Conservation (phyloP, 2,888 invertebrate genomes). For the Agrochola circellaris region DNA sequence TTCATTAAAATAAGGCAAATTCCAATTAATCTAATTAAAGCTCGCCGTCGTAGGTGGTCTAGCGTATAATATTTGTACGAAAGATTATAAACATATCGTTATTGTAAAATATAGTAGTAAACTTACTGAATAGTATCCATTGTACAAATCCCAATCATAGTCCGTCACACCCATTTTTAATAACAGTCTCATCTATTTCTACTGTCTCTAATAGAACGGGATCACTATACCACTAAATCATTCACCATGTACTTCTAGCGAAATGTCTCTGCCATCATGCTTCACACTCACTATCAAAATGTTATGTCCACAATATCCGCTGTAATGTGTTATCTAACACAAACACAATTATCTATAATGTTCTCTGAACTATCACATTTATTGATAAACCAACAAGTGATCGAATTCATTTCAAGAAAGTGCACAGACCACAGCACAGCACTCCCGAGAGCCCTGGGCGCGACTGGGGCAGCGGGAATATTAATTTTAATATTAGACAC, state of each 20-base stretch:
- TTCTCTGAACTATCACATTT: conserved; percentile 78
- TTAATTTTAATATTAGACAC: conserved; percentile 90
- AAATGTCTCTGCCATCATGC: conserved; percentile 71
- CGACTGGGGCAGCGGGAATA: conserved; percentile 88
- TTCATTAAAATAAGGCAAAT: background rate
- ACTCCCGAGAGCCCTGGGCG: conserved; percentile 83
- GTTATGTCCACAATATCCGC: conserved; percentile 72
- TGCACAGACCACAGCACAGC: conserved; percentile 76
- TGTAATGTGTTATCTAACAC: conserved; percentile 83
- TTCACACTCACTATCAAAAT: conserved; percentile 70
- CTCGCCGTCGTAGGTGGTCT: conserved; percentile 28
- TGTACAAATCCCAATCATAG: conserved; percentile 88
- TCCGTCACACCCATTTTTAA: conserved; percentile 89
- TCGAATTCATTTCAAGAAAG: conserved; percentile 81
- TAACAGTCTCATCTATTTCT: conserved; percentile 71
- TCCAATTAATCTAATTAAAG: conserved; percentile 12
- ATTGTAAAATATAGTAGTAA: conserved; percentile 9
- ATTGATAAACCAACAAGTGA: conserved; percentile 79
- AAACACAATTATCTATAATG: conserved; percentile 84
- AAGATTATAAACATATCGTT: background rate
- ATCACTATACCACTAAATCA: conserved; percentile 75
- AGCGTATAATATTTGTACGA: background rate
- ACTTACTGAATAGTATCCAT: conserved; percentile 89
- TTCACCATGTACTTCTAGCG: conserved; percentile 71
- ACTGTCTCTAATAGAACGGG: conserved; percentile 74